Evolutionary conservation across 2,797 vertebrate genomes (phyloP), one percentile per base, ranked within the genome.

Genomic region (Siniperca scherzeri): DNA sequence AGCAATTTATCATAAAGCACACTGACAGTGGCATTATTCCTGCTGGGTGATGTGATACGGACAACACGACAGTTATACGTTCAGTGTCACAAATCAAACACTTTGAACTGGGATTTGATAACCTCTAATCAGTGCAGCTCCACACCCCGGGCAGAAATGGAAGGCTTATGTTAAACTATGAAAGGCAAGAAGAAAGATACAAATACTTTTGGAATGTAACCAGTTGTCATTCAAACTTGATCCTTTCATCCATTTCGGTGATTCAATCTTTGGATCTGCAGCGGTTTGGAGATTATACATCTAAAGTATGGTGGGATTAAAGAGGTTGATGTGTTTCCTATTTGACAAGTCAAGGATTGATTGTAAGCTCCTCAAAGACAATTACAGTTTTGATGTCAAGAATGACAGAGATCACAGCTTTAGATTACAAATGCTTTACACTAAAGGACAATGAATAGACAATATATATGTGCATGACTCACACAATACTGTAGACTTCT

Each of bases 221-320:
- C 25, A 62, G 27, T 17, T 84, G 80, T 74, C 78, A 83, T 2
- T 89, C 77, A 80, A 59, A 78, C 55, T 46, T 14, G 12, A 61
- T 70, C 5, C 3, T 3, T 53, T 66, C 6, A 36, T 59, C 56
- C 44, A 57, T 77, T 4, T 64, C 14, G 2, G 30, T 22, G 50
- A 22, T 22, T 52, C 27, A 21, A 52, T 79, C 56, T 78, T 80
- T 83, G 61, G 70, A 87, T 70, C 52, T 64, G 66, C 57, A 17
- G 57, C 10, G 2, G 3, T 56, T 33, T 4, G 21, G 38, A 64
- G 77, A 68, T 72, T 53, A 46, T 25, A 53, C 7, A 0, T 59
- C 46, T 61, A 22, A 57, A 50, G 69, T 56, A 48, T 14, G 19
- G 27, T 22, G n/a, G 57, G 42, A 70, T 64, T 78, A 79, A 79